These are phyloP conservation scores for Drosophila vallismaia DNA, from an alignment of 2,888 invertebrate genomes.

Conservation along the genomic window DNA sequence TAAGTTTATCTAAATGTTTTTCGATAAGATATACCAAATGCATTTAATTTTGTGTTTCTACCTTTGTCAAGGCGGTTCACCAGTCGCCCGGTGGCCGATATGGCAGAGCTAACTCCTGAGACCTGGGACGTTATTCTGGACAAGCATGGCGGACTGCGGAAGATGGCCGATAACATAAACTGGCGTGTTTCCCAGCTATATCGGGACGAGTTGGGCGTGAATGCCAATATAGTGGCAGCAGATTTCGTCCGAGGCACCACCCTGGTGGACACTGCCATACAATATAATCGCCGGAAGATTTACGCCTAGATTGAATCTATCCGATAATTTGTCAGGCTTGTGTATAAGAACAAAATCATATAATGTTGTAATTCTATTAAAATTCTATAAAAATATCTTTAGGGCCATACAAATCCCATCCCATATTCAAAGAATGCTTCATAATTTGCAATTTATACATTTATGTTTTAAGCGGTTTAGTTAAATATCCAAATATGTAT, in stretches of 20 bases:
- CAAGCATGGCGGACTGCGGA: slow-evolving; percentile 86
- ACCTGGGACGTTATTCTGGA: slow-evolving; percentile 86
- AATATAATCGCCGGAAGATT: slow-evolving; percentile 79
- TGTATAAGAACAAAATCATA: neutral
- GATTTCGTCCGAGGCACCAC: slow-evolving; percentile 87
- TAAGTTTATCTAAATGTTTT: slow-evolving; percentile 63
- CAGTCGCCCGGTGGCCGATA: slow-evolving; percentile 85
- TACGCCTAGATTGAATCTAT: slow-evolving; percentile 1
- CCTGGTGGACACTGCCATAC: slow-evolving; percentile 85
- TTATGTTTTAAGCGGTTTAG: slow-evolving; percentile 29
- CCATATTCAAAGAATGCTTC: neutral
- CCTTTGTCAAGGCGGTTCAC: slow-evolving; percentile 69
- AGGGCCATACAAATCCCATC: neutral
- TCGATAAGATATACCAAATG: neutral
- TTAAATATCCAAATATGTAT: slow-evolving; percentile 16
- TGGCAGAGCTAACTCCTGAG: slow-evolving; percentile 89
- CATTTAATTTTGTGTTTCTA: neutral
- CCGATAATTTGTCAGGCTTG: neutral
- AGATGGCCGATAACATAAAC: slow-evolving; percentile 87
- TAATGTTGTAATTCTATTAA: neutral
- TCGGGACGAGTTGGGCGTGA: slow-evolving; percentile 84
- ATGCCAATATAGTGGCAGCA: slow-evolving; percentile 87
- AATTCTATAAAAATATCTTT: neutral
- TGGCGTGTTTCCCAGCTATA: slow-evolving; percentile 86
- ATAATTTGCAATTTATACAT: slow-evolving; percentile 27